Conservation (phyloP, 2,797 vertebrate genomes). For the Tympanoctomys barrerae region DNA sequence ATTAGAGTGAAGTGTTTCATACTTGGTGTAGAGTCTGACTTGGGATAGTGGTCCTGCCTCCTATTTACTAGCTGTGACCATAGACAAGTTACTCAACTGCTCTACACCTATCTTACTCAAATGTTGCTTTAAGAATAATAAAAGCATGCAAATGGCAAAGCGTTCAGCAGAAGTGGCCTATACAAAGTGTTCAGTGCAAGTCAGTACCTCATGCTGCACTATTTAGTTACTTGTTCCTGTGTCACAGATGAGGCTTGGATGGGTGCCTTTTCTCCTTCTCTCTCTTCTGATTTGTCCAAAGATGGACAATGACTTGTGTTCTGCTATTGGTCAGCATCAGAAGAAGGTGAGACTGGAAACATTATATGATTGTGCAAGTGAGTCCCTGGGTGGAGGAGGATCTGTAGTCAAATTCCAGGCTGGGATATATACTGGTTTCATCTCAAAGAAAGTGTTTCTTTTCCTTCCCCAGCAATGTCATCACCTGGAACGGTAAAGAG, state of each 20-base stretch:
- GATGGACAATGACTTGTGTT: background rate
- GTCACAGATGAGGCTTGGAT: background rate
- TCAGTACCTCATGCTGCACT: background rate
- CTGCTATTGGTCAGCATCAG: background rate
- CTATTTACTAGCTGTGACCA: background rate
- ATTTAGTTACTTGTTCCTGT: background rate
- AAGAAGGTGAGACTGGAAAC: background rate
- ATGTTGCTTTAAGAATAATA: constrained; percentile 7
- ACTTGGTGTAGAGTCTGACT: background rate
- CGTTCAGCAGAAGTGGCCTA: background rate
- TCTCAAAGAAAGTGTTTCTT: background rate
- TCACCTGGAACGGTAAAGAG: background rate
- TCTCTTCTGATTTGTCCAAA: background rate
- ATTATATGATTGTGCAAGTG: background rate
- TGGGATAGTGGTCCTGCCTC: background rate
- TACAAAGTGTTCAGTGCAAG: background rate
- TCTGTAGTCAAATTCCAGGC: background rate
- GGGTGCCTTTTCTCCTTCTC: background rate
- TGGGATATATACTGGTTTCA: background rate
- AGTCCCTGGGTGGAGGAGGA: background rate
- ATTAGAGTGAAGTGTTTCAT: background rate
- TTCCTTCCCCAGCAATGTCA: background rate
- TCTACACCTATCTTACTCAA: background rate
- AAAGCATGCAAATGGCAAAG: background rate
- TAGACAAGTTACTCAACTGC: background rate